Conservation (phyloP, 2,113 vertebrate genomes). For the Butastur rufipennis region DNA sequence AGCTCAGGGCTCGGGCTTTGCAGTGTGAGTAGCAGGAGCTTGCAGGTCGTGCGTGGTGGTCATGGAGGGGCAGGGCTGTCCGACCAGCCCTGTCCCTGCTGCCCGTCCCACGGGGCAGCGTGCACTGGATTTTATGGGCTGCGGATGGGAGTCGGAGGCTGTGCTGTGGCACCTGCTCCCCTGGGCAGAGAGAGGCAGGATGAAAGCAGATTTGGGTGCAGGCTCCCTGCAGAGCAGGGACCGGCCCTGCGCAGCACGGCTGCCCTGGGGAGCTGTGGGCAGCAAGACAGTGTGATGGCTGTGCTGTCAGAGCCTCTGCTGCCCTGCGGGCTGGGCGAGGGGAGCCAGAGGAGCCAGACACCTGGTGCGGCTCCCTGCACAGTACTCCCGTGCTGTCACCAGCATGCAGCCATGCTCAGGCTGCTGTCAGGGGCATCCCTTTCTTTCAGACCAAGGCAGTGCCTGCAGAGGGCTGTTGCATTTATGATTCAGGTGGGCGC, state of each 20-base stretch:
- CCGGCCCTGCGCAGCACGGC: too few species aligned
- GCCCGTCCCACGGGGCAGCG: neutral
- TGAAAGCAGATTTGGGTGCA: neutral
- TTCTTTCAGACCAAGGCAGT: neutral
- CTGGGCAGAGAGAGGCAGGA: neutral
- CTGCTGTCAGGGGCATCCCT: neutral
- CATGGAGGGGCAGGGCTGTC: neutral
- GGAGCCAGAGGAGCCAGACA: neutral
- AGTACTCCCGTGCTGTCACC: rapidly evolving
- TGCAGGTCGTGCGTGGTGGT: rapidly evolving
- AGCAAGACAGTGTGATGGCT: neutral
- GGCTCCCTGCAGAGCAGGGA: neutral
- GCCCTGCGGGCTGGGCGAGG: rapidly evolving
- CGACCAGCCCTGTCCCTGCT: neutral
- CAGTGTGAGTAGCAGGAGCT: neutral
- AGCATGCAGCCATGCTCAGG: neutral
- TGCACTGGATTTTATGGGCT: neutral
- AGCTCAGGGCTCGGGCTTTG: neutral
- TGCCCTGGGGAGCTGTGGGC: neutral
- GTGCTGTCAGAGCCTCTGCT: neutral
- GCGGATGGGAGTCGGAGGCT: neutral
- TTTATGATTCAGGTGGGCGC: neutral
- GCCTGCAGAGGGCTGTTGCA: neutral
- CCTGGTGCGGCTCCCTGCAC: neutral
- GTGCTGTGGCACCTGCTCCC: neutral